Conservation (phyloP, 2,888 invertebrate genomes). For the Leptura quadrifasciata region DNA sequence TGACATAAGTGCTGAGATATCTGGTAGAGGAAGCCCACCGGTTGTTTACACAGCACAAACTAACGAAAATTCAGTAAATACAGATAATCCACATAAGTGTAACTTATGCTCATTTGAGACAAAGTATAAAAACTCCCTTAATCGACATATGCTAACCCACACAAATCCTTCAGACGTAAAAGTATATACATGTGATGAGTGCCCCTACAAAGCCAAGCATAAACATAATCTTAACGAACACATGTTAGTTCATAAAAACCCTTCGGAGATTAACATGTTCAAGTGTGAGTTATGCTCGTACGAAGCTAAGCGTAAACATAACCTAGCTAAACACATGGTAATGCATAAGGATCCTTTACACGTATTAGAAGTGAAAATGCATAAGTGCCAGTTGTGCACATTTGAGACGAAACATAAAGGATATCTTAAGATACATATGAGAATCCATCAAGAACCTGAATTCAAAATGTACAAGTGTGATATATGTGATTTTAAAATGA, state of each 20-base stretch:
- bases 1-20: not conserved
- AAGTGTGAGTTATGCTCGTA: too few species aligned
- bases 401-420: constrained; percentile 8
- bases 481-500: not conserved
- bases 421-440: not conserved
- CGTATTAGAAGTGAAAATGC: not conserved
- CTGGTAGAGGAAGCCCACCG: not conserved
- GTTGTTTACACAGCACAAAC: too few species aligned
- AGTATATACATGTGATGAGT: not conserved
- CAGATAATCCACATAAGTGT: not conserved
- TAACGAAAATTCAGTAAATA: not conserved
- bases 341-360: constrained; percentile 1
- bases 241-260: too few species aligned
- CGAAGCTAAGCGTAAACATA: too few species aligned
- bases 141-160: not conserved
- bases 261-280: too few species aligned
- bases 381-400: not conserved
- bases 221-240: not conserved
- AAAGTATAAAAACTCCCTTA: constrained; percentile 4
- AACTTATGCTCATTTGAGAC: not conserved
- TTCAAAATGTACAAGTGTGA: not conserved
- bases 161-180: too few species aligned
- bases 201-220: constrained; percentile 11
- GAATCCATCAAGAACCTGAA: not conserved
- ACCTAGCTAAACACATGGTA: constrained; percentile 1